phyloP scores from a whole-genome alignment of 2,888 invertebrate species.

The Spisula subtruncata region DNA sequence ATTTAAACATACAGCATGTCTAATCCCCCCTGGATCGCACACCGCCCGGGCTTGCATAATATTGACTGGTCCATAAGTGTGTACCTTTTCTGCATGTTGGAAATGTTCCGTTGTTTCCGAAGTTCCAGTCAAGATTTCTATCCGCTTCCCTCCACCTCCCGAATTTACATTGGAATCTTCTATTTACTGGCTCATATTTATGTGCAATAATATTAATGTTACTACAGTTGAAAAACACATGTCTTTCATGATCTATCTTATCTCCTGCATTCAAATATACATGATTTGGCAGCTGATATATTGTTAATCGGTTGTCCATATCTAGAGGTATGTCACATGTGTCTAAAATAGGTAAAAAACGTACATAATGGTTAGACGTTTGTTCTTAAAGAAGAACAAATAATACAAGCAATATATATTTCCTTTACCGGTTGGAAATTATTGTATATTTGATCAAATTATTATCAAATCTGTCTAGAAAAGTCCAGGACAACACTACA shows the following conservation, averaged over 20 bases:
- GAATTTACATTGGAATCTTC: constrained; percentile 14
- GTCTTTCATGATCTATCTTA: neutral
- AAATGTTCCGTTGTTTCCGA: constrained; percentile 29
- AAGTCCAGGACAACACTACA: too few relatives aligned
- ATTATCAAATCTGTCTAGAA: too few relatives aligned
- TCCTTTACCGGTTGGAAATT: too few relatives aligned
- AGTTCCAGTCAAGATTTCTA: neutral
- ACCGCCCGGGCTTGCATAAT: too few relatives aligned
- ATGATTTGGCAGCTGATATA: neutral
- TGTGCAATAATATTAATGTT: neutral
- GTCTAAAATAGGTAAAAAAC: constrained; percentile 2
- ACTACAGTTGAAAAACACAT: constrained; percentile 23
- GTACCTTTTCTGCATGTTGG: constrained; percentile 34
- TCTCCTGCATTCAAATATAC: neutral
- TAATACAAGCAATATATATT: too few relatives aligned
- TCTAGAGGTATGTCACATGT: neutral
- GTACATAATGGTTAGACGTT: too few relatives aligned
- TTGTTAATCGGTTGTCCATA: constrained; percentile 9
- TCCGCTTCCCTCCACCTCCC: constrained; percentile 13
- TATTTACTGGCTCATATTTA: constrained; percentile 19
- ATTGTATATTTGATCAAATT: too few relatives aligned
- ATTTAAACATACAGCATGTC: too few relatives aligned
- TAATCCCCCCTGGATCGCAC: too few relatives aligned
- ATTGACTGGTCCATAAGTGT: too few relatives aligned
- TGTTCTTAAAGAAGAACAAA: too few relatives aligned